These are phyloP conservation scores for Erpetoichthys calabaricus DNA, from an alignment of 2,797 vertebrate genomes.

Conservation along the genomic window DNA sequence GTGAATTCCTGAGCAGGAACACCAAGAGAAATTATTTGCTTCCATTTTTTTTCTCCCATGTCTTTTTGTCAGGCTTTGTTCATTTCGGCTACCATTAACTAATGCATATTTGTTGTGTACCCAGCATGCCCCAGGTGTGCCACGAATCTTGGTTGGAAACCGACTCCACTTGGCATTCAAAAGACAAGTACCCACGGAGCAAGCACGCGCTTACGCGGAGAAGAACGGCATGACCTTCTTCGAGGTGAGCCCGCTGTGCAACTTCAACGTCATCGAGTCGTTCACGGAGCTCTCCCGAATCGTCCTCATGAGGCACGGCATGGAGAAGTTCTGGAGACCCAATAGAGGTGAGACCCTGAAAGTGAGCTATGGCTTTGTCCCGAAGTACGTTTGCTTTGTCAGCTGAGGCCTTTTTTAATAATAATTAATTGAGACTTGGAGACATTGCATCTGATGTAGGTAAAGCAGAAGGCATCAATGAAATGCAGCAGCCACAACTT, in stretches of 20 bases:
- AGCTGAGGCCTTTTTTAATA: too few relatives aligned
- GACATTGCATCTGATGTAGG: too few relatives aligned
- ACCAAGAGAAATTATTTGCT: too few relatives aligned
- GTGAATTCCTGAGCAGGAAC: too few relatives aligned
- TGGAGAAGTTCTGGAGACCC: conserved; percentile 98
- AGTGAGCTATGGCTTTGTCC: too few relatives aligned
- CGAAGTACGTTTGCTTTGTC: too few relatives aligned
- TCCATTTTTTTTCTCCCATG: too few relatives aligned
- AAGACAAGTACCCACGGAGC: conserved; percentile 89
- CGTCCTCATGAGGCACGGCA: conserved; percentile 93
- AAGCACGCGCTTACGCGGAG: conserved; percentile 85
- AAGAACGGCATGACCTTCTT: conserved; percentile 98
- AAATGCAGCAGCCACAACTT: too few relatives aligned
- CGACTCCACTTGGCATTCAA: conserved; percentile 92
- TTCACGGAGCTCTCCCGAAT: conserved; percentile 95
- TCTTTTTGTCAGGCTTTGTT: too few relatives aligned
- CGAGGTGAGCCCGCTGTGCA: conserved; percentile 94
- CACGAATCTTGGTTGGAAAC: conserved; percentile 90
- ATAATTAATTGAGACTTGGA: too few relatives aligned
- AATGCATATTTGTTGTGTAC: background rate
- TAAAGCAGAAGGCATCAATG: too few relatives aligned
- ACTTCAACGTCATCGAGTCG: conserved; percentile 96
- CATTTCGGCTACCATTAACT: too few relatives aligned
- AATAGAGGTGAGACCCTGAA: conserved; percentile 67
- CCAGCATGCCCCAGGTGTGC: conserved; percentile 93